A percentile compares a stretch with the other conserved stretches of the same genome.
These are phyloP conservation scores for Podotricha telesiphe DNA, from an alignment of 2,888 invertebrate species.

Conservation along the genomic window DNA sequence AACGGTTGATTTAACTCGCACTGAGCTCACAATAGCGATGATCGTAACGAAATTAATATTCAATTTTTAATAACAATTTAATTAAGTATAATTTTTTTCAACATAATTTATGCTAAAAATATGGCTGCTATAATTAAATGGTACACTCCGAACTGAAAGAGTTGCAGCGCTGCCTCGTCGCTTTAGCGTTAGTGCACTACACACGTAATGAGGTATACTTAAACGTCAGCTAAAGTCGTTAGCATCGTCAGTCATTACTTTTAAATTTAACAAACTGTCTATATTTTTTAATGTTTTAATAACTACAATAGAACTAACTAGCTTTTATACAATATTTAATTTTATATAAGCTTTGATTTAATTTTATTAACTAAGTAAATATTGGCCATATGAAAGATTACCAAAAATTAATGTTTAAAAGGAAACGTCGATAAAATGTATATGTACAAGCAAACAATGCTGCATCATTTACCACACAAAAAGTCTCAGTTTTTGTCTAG, in stretches of 20 bases:
- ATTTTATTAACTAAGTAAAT: no score
- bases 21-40: no score
- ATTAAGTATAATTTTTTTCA: neutral
- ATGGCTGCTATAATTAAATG: slow-evolving; percentile 25
- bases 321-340: no score
- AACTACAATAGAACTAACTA: neutral
- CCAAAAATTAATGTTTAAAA: no score
- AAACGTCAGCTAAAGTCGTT: slow-evolving; percentile 29
- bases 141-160: slow-evolving; percentile 26
- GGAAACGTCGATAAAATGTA: no score
- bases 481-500: neutral
- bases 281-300: neutral
- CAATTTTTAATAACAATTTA: no score
- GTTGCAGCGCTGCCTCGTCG: slow-evolving; percentile 19
- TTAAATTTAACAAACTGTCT: slow-evolving; percentile 6
- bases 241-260: slow-evolving; percentile 13
- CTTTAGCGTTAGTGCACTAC: slow-evolving; percentile 34
- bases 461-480: no score
- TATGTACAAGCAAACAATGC: no score
- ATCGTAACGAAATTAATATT: no score
- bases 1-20: no score
- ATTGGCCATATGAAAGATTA: no score
- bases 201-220: slow-evolving; percentile 30
- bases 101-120: slow-evolving; percentile 9
- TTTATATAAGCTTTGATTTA: no score